Conservation (phyloP, 2,113 vertebrate species). For the Amblyornis subalaris region DNA sequence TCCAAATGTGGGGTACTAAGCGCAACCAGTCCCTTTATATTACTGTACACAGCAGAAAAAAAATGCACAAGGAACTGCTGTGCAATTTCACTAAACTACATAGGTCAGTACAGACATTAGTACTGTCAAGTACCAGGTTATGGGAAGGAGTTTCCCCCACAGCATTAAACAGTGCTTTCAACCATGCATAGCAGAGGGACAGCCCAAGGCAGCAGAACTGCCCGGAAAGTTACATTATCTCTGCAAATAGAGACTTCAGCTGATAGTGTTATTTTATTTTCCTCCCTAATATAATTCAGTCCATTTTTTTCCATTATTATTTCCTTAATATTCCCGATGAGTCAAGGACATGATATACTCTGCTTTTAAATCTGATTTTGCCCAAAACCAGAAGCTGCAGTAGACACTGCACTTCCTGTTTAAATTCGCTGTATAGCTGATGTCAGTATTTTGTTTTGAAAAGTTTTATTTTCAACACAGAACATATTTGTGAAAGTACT, state of each 20-base stretch:
- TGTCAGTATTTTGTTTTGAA: background rate
- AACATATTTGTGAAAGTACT: background rate
- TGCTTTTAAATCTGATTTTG: background rate
- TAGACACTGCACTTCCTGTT: background rate
- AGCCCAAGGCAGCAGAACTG: background rate
- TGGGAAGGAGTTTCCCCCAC: background rate
- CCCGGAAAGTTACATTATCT: background rate
- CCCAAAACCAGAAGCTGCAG: background rate
- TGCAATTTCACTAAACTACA: background rate
- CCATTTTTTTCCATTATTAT: background rate
- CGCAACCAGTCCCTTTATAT: background rate
- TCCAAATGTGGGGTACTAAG: background rate
- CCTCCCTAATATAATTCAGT: background rate
- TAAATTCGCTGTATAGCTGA: background rate
- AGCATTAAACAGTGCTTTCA: background rate
- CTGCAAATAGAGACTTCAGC: background rate
- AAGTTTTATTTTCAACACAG: background rate
- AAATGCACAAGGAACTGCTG: background rate
- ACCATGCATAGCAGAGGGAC: background rate
- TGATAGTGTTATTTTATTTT: slow-evolving; percentile 18
- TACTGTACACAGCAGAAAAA: background rate
- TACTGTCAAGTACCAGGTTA: background rate
- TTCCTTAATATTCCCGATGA: slow-evolving; percentile 2
- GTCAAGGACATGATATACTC: background rate
- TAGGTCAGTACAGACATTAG: background rate